Evolutionary conservation across 2,797 vertebrate genomes (phyloP).

Genomic region (Sibirionetta formosa): DNA sequence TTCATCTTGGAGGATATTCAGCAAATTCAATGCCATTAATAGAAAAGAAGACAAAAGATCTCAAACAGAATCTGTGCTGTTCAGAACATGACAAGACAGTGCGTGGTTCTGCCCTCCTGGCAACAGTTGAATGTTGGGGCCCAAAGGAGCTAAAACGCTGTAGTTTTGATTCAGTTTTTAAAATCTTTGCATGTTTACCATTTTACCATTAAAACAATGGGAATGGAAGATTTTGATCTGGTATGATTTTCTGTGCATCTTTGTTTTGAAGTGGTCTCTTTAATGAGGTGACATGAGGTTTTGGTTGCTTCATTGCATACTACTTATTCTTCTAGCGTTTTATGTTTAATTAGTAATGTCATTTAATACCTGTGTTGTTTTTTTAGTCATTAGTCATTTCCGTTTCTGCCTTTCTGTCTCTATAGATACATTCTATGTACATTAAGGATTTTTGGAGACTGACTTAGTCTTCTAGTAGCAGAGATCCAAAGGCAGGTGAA

Average conservation of each 20-base stretch:
- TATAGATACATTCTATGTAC: accelerated
- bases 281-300: not conserved
- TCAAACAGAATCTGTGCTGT: not conserved
- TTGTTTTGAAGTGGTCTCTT: not conserved
- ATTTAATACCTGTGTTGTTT: accelerated
- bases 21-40: not conserved
- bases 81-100: not conserved
- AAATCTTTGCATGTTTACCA: not conserved
- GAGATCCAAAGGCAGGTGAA: not conserved
- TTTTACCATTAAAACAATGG: not conserved
- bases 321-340: not conserved
- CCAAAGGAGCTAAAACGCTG: not conserved
- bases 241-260: not conserved
- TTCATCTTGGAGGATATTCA: not conserved
- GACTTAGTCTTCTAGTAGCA: not conserved
- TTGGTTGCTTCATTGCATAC: not conserved
- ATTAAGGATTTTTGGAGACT: not conserved
- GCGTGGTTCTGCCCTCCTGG: not conserved
- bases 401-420: not conserved
- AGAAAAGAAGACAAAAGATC: not conserved
- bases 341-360: constrained; percentile 32
- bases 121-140: not conserved
- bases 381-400: not conserved
- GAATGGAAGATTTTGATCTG: not conserved
- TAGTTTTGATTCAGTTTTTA: not conserved